These are phyloP conservation scores for Drosophila simulans DNA, from an alignment of 1,140 invertebrate species.

Conservation along the genomic window DNA sequence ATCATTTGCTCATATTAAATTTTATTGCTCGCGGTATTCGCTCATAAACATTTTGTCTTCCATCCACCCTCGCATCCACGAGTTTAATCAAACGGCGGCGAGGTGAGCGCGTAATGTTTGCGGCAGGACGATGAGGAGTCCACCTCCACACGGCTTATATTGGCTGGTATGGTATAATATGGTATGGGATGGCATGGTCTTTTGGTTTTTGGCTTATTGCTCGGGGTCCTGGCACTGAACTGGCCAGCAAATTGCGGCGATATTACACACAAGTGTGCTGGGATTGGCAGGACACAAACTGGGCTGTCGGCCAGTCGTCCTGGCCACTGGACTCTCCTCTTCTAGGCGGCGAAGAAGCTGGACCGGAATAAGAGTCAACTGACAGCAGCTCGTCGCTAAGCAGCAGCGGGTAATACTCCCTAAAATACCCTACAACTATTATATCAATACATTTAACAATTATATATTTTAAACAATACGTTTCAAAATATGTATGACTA, in stretches of 20 bases:
- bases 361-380: constrained; percentile 16
- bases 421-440: too few relatives aligned
- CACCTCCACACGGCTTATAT: constrained; percentile 3
- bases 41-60: constrained; percentile 39
- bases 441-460: too few relatives aligned
- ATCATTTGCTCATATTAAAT: constrained; percentile 62
- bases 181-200: too few relatives aligned
- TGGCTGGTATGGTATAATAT: not conserved
- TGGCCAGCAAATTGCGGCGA: constrained; percentile 37
- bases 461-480: too few relatives aligned
- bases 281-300: not conserved
- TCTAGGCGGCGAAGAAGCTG: constrained; percentile 13
- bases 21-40: constrained; percentile 70
- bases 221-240: not conserved
- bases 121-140: not conserved
- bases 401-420: too few relatives aligned
- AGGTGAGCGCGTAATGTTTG: constrained; percentile 34
- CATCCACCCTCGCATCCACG: constrained; percentile 18
- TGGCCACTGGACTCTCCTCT: constrained; percentile 7
- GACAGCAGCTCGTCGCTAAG: not conserved
- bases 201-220: constrained; percentile 34
- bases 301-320: not conserved
- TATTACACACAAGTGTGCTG: constrained; percentile 19
- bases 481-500: too few relatives aligned
- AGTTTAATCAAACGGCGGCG: constrained; percentile 57